A percentile compares a stretch with the other conserved stretches of the same genome.
Conservation (phyloP, 2,113 vertebrate species). For the Labeo rohita region DNA sequence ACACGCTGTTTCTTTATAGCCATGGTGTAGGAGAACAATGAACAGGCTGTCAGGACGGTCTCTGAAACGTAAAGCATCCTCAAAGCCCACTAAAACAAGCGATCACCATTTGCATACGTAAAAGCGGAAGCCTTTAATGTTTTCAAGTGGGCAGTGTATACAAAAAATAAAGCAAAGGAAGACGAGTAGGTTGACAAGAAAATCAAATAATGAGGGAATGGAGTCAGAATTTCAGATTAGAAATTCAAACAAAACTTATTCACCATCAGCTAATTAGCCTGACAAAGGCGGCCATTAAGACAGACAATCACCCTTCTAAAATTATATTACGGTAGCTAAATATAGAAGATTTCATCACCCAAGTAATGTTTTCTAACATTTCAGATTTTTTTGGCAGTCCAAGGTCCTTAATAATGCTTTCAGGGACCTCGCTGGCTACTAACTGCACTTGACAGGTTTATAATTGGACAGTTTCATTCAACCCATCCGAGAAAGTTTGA, state of each 20-base stretch:
- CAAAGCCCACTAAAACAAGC: not conserved
- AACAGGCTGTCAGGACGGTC: slow-evolving; percentile 59
- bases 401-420: not conserved
- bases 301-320: not conserved
- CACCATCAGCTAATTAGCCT: not conserved
- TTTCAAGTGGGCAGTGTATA: slow-evolving; percentile 51
- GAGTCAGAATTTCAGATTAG: not conserved
- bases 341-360: slow-evolving; percentile 8
- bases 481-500: not conserved
- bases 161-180: slow-evolving; percentile 8
- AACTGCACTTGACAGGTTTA: slow-evolving; percentile 40
- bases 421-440: not conserved
- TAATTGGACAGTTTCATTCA: slow-evolving; percentile 35
- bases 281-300: not conserved
- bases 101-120: slow-evolving; percentile 51
- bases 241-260: not conserved
- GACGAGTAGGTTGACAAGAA: not conserved
- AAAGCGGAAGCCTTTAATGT: slow-evolving; percentile 57
- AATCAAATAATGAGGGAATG: not conserved
- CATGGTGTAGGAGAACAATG: slow-evolving; percentile 64
- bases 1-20: slow-evolving; percentile 61
- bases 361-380: not conserved
- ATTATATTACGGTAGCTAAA: slow-evolving; percentile 27
- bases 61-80: slow-evolving; percentile 48
- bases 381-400: not conserved